A percentile compares a stretch with the other conserved stretches of the same genome.
phyloP scores from a whole-genome alignment of 2,113 vertebrate genomes.

The Nicator chloris region DNA sequence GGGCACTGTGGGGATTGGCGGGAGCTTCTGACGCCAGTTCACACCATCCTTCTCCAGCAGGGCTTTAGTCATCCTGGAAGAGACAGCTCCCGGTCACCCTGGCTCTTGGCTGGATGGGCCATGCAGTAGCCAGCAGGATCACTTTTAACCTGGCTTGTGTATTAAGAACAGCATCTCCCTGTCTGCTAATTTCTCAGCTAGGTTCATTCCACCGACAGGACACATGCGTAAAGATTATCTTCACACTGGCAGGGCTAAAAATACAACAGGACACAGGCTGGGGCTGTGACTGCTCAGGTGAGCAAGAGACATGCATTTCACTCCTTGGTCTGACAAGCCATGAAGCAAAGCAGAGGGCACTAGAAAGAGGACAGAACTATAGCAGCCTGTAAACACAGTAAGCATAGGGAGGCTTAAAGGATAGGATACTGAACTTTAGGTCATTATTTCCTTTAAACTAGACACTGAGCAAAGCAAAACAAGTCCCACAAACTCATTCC shows the following conservation, averaged over 20 bases:
- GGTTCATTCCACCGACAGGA: neutral
- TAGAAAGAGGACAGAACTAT: neutral
- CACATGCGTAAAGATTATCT: neutral
- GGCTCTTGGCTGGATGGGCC: neutral
- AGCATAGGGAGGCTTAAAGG: neutral
- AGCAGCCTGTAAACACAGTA: neutral
- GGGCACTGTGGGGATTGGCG: conserved; percentile 84
- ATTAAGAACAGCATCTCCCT: neutral
- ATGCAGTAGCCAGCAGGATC: neutral
- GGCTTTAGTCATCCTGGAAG: conserved; percentile 87
- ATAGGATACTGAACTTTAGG: accelerated
- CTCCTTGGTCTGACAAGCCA: neutral
- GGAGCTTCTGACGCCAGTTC: conserved; percentile 89
- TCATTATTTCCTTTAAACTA: neutral
- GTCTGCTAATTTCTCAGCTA: neutral
- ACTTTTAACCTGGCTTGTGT: neutral
- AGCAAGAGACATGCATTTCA: neutral
- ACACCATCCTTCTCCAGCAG: conserved; percentile 82
- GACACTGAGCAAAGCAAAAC: neutral
- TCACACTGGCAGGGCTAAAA: neutral
- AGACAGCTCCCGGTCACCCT: neutral
- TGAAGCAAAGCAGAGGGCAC: neutral
- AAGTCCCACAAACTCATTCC: no score
- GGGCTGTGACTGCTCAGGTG: neutral
- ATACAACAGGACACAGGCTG: neutral